phyloP scores from a whole-genome alignment of 2,113 vertebrate genomes.

The Cephalopterus ornatus region DNA sequence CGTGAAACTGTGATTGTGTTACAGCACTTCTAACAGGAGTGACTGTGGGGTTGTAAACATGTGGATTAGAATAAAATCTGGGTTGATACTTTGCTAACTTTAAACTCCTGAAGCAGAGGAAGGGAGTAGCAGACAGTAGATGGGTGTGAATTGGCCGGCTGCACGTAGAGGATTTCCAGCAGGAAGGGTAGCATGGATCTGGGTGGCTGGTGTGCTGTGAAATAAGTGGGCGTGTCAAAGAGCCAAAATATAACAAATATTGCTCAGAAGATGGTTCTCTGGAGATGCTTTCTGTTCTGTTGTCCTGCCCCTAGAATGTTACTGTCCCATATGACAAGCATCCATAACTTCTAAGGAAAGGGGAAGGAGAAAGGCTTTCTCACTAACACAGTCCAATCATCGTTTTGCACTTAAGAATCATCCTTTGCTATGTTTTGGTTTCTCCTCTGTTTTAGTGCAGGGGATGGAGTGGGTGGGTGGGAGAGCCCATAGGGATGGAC shows the following conservation, averaged over 20 bases:
- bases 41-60: neutral
- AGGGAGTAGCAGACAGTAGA: neutral
- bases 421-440: neutral
- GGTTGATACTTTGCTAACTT: neutral
- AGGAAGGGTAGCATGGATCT: neutral
- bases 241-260: neutral
- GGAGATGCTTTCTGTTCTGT: neutral
- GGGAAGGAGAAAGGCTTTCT: neutral
- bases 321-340: neutral
- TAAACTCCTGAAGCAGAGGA: neutral
- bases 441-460: neutral
- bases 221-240: neutral
- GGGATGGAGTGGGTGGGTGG: neutral
- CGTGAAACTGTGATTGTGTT: neutral
- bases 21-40: neutral
- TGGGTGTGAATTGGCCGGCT: neutral
- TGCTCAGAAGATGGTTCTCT: neutral
- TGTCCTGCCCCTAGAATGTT: neutral
- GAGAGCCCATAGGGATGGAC: neutral
- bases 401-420: neutral
- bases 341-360: neutral
- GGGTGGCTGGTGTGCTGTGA: neutral
- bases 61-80: neutral
- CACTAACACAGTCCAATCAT: fast-evolving
- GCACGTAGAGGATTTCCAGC: neutral